Evolutionary conservation across 2,113 vertebrate species (phyloP), one percentile per base, ranked within the genome.

Genomic region (Lucifuga dentata): DNA sequence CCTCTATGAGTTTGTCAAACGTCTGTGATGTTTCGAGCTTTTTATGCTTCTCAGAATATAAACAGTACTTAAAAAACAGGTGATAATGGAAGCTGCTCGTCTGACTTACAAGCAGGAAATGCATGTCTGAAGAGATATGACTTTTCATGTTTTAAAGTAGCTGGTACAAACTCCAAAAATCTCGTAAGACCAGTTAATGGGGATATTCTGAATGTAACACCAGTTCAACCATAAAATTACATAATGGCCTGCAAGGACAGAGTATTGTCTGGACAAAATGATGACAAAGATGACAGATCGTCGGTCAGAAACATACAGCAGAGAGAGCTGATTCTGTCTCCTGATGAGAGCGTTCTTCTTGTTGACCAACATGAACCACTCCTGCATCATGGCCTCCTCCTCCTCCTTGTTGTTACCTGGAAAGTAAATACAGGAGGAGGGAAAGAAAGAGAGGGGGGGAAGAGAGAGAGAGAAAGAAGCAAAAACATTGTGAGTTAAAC

Each of bases 341-440:
- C 97, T 88, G 89, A 99, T 99, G 80, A 99, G 94, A 44, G 98
- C 98, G 60, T 99, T 99, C 94, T 99, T 99, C 95, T 99, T 99
- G 86, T 99, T 99, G 80, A 99, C 98, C 91, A 99, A 85, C 93
- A 95, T 98, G 93, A 99, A 99, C 98, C 98, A 99, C 82, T 99
- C 98, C 90, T 99, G 98, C 98, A 99, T 99, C 97, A 99, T 95
- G 67, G 95, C 89, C 89, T 99, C 98, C 86, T 99, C 98, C 87
- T 99, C 97, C 87, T 99, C 98, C 13, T 96, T 97, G 84, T 98
- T 98, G 85, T 95, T 95, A 62, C 97, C 98, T 99, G 80, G 38
- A 72, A n/a, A n/a, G n/a, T n/a, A n/a, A n/a, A n/a, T n/a, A n/a
- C n/a, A n/a, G n/a, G n/a, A n/a, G n/a, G 38, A n/a, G 40, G 29